Conservation (phyloP, 2,888 invertebrate genomes). For the Notocelia uddmanniana region DNA sequence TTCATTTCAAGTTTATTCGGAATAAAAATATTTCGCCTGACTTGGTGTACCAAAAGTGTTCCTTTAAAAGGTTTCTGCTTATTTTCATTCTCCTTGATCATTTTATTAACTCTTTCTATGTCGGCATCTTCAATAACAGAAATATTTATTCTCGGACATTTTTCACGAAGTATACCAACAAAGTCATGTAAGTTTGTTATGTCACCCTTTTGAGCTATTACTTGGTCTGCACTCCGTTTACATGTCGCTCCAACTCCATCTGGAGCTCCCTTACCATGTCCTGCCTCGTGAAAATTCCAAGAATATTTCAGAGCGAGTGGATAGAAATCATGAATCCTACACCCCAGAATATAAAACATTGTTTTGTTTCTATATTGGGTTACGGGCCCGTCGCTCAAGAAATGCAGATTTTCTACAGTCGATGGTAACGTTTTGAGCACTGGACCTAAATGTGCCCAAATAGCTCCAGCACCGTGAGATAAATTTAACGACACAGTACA, state of each 20-base stretch:
- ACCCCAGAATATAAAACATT: neutral
- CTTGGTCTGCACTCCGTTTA: neutral
- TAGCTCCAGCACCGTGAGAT: slow-evolving; percentile 11
- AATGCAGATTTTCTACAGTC: slow-evolving; percentile 4
- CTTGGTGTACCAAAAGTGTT: too few species aligned
- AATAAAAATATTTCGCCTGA: too few species aligned
- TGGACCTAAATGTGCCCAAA: slow-evolving; percentile 11
- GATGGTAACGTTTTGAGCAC: slow-evolving; percentile 4
- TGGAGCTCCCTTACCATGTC: slow-evolving; percentile 1
- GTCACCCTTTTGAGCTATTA: neutral
- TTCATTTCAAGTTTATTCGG: too few species aligned
- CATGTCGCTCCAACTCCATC: neutral
- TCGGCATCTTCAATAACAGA: too few species aligned
- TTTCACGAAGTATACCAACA: neutral
- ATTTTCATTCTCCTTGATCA: too few species aligned
- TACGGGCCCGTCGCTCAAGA: slow-evolving; percentile 10
- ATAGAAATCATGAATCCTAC: neutral
- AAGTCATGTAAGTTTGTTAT: neutral
- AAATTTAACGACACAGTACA: slow-evolving; percentile 17
- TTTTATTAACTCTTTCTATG: too few species aligned
- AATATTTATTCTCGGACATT: too few species aligned
- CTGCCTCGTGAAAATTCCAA: slow-evolving; percentile 3
- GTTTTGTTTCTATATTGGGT: slow-evolving; percentile 12
- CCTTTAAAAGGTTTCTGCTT: too few species aligned
- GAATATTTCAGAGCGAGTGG: neutral